A percentile compares a stretch with the other conserved stretches of the same genome.
These are phyloP conservation scores for Romanogobio albipinnatus DNA, from an alignment of 2,113 vertebrate genomes.

Conservation along the genomic window DNA sequence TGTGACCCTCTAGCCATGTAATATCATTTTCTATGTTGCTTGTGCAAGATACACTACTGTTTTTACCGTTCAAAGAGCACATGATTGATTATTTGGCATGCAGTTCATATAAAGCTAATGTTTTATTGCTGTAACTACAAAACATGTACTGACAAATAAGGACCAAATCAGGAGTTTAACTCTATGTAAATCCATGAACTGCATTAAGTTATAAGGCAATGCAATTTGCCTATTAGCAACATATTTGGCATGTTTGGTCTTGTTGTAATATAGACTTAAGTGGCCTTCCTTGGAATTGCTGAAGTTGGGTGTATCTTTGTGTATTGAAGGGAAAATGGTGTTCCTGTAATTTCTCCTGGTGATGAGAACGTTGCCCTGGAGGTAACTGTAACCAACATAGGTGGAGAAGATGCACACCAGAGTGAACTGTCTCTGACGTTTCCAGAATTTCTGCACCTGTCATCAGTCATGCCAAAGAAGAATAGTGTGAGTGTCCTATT, in stretches of 20 bases:
- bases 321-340: conserved; percentile 76
- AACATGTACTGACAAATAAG: neutral
- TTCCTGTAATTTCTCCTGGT: conserved; percentile 84
- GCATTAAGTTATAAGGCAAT: neutral
- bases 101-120: neutral
- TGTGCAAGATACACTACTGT: neutral
- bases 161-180: neutral
- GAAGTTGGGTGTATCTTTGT: neutral
- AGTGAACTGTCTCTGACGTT: conserved; percentile 78
- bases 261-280: neutral
- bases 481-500: conserved; percentile 66
- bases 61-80: no score
- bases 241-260: neutral
- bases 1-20: conserved; percentile 45
- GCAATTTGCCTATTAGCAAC: neutral
- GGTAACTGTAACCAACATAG: conserved; percentile 86
- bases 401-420: conserved; percentile 89
- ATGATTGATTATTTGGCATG: neutral
- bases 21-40: neutral
- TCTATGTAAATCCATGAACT: neutral
- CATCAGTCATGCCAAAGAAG: conserved; percentile 71
- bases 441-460: conserved; percentile 82
- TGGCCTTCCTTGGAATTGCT: neutral
- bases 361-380: conserved; percentile 86
- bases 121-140: neutral